Conservation (phyloP, 2,888 invertebrate genomes). For the Thysanoteuthis rhombus region DNA sequence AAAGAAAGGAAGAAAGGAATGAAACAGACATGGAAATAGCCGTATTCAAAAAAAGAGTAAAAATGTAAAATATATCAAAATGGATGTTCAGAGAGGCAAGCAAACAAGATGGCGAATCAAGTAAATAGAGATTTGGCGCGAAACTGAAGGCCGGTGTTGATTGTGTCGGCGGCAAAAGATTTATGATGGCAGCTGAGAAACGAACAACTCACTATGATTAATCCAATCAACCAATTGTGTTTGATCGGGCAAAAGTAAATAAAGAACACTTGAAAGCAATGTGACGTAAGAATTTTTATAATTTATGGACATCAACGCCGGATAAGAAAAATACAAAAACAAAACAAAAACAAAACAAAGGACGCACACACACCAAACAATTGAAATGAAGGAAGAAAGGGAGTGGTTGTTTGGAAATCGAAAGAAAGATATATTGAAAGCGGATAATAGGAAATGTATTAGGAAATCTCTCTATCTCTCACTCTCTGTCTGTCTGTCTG, state of each 20-base stretch:
- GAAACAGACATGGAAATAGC: neutral
- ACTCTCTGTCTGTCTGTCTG: too few relatives aligned
- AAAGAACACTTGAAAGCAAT: neutral
- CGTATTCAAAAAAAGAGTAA: too few relatives aligned
- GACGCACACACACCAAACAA: too few relatives aligned
- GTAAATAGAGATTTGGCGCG: neutral
- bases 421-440: neutral
- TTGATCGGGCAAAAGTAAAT: neutral
- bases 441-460: too few relatives aligned
- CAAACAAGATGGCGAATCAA: neutral
- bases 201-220: neutral
- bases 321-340: too few relatives aligned
- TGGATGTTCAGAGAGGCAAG: neutral
- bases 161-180: neutral
- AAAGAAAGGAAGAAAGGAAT: neutral
- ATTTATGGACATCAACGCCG: neutral
- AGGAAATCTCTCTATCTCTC: too few relatives aligned
- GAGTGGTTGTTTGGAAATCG: neutral
- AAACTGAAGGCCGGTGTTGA: neutral
- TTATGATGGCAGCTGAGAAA: neutral
- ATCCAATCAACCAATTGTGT: neutral
- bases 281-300: neutral
- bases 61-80: too few relatives aligned
- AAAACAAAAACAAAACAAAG: neutral
- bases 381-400: neutral